phyloP scores from a whole-genome alignment of 2,888 invertebrate species.

The Nemotelus nigrinus region DNA sequence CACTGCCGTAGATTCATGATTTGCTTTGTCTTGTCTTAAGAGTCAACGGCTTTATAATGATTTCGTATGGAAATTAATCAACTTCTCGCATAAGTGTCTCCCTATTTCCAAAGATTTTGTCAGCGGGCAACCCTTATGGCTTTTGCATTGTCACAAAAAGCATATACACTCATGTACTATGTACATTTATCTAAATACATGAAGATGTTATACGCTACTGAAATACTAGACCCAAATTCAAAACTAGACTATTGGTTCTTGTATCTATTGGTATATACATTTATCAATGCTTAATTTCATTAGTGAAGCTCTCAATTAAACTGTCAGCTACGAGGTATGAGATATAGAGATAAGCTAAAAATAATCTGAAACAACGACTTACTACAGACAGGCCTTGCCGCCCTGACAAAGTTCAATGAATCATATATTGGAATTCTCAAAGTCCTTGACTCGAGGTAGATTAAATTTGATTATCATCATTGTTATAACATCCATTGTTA shows the following conservation, averaged over 20 bases:
- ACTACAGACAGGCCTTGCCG: neutral
- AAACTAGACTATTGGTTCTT: slow-evolving; percentile 36
- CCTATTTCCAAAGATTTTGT: neutral
- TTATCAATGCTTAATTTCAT: slow-evolving; percentile 35
- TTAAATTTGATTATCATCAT: slow-evolving; percentile 37
- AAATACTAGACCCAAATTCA: neutral
- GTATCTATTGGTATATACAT: slow-evolving; percentile 33
- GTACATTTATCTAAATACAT: too few relatives aligned
- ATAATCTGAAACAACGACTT: neutral
- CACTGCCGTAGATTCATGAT: too few relatives aligned
- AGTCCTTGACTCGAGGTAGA: neutral
- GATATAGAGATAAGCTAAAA: slow-evolving; percentile 3
- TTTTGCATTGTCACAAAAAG: too few relatives aligned
- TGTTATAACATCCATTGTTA: too few relatives aligned
- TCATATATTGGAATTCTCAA: neutral
- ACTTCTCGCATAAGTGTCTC: neutral
- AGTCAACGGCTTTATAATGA: too few relatives aligned
- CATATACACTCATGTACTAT: too few relatives aligned
- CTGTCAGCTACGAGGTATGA: slow-evolving; percentile 28
- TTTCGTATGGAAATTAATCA: neutral
- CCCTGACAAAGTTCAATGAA: neutral
- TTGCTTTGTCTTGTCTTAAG: too few relatives aligned
- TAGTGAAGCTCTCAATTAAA: slow-evolving; percentile 44
- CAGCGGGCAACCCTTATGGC: too few relatives aligned
- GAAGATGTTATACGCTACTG: neutral